Evolutionary conservation across 2,888 invertebrate species (phyloP).

Genomic region (Hirtodrosophila trivittata): DNA sequence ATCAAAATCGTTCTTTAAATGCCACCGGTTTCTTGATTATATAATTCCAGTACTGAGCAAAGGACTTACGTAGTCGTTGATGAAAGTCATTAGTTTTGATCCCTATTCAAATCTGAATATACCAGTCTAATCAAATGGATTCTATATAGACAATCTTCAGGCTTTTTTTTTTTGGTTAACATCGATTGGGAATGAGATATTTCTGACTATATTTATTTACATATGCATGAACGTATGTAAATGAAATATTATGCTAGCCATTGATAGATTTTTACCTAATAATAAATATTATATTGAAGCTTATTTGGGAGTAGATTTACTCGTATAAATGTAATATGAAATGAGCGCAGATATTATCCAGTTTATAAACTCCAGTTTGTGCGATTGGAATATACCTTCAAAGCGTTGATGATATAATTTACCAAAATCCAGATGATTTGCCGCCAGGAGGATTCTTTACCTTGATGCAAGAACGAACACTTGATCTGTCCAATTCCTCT

Average conservation of each 20-base stretch:
- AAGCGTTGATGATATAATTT: conserved; percentile 81
- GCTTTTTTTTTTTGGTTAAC: background rate
- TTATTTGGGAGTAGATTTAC: conserved; percentile 20
- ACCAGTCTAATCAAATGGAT: too few relatives aligned
- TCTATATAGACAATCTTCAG: too few relatives aligned
- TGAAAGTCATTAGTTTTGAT: too few relatives aligned
- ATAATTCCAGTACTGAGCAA: background rate
- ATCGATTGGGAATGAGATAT: conserved; percentile 14
- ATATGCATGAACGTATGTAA: conserved; percentile 27
- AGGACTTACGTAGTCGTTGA: too few relatives aligned
- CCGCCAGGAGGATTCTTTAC: conserved; percentile 96
- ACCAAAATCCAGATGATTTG: conserved; percentile 94
- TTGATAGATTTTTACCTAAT: conserved; percentile 5
- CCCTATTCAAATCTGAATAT: too few relatives aligned
- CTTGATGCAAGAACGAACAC: conserved; percentile 91
- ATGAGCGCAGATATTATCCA: conserved; percentile 33
- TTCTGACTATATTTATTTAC: conserved; percentile 31
- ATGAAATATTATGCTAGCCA: conserved; percentile 28
- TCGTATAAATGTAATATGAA: conserved; percentile 15
- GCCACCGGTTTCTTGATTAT: background rate
- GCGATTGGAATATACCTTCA: conserved; percentile 25
- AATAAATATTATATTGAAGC: conserved; percentile 24
- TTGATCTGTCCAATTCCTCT: conserved; percentile 91
- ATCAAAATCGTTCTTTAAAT: background rate
- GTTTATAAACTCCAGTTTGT: conserved; percentile 33